Base-by-base conservation (phyloP, 2,888 invertebrate genomes). In the Auanema freiburgensis region DNA sequence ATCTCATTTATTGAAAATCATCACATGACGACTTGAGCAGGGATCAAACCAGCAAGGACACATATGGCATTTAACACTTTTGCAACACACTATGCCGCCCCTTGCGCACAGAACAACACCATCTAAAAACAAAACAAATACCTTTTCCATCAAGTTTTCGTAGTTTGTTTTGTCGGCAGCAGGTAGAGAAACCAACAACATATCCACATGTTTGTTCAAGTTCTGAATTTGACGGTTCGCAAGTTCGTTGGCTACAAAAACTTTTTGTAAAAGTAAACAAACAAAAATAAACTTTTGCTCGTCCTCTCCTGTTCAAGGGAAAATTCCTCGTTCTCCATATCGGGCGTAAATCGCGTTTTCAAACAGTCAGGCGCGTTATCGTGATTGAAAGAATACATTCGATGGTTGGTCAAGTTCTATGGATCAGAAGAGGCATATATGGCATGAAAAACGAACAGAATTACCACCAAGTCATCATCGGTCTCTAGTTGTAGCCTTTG, bases 321-420 rank as follows among this genome's bases (percentile, higher is more conserved):
- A 1, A 24, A 10, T 46, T 71, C 71, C 49, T 72, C 72, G 3
- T 41, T 55, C 46, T 74, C 74, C 61, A 71, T 62, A 23, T 69
- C 71, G 4, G 69, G 69, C 56, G 67, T 69, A 40, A 64, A 59
- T 42, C 71, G 71, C 8, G 74, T 74, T 25, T 71, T 59, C 50
- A 81, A 61, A 58, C 75, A 79, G 53, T 76, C 76, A 1, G 80
- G 81, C 1, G 79, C 78, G 21, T 79, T 63, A 40, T 79, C 80
- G 66, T 81, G 81, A 57, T 77, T 76, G 73, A 78, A 81, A 6
- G 71, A 71, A 14, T 60, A 57, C 24, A 81, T 66, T 3, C 81
- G 73, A 16, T 59, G 58, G 54, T 79, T 70, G 4, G 79, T 78
- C 44, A 66, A 51, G 57, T 65, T 62, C 79, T 80, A 52, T 44